These are phyloP conservation scores for Cygnus buccinator DNA, from an alignment of 2,113 vertebrate species.

Conservation along the genomic window DNA sequence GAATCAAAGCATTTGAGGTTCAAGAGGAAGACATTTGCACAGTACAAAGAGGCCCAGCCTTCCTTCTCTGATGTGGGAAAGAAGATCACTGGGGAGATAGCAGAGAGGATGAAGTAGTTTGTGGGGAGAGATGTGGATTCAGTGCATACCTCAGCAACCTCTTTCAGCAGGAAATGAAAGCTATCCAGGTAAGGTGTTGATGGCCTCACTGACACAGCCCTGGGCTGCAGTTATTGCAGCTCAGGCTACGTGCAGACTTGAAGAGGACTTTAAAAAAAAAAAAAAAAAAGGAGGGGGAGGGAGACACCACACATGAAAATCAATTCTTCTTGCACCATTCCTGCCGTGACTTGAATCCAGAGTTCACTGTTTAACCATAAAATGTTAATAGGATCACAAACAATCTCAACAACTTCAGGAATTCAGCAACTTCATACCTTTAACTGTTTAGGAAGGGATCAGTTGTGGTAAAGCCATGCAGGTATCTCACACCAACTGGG, in stretches of 20 bases:
- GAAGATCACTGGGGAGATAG: slow-evolving; percentile 47
- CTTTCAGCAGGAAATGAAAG: slow-evolving; percentile 64
- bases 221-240: slow-evolving; percentile 51
- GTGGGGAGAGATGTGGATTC: slow-evolving; percentile 16
- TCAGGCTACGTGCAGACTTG: slow-evolving; percentile 42
- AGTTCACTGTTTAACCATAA: slow-evolving; percentile 35
- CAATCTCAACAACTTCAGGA: slow-evolving; percentile 48
- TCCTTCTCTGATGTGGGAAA: slow-evolving; percentile 46
- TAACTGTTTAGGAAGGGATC: neutral
- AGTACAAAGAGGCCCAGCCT: neutral
- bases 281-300: neutral
- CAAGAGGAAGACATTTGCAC: neutral
- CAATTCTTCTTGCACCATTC: slow-evolving; percentile 4
- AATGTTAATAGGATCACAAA: slow-evolving; percentile 40
- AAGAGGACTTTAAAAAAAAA: slow-evolving; percentile 7
- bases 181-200: slow-evolving; percentile 48
- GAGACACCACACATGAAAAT: slow-evolving; percentile 9
- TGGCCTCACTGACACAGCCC: slow-evolving; percentile 53
- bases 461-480: neutral
- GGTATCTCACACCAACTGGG: neutral
- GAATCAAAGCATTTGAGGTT: neutral
- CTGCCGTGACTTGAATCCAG: slow-evolving; percentile 43
- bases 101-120: neutral
- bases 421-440: slow-evolving; percentile 23
- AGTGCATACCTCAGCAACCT: slow-evolving; percentile 53